Base-by-base conservation (phyloP, 2,888 invertebrate species). In the Drosophila austrosaltans region DNA sequence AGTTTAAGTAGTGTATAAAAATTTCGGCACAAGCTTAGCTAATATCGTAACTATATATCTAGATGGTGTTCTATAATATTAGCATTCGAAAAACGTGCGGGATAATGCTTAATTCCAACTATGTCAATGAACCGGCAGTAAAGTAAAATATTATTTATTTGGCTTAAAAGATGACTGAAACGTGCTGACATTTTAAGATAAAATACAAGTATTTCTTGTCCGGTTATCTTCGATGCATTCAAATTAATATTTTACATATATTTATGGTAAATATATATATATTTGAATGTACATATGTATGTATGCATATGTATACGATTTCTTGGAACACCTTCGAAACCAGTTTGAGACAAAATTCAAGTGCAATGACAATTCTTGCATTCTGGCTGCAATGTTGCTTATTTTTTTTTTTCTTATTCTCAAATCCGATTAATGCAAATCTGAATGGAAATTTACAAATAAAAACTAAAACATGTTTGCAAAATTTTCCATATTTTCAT, bases 401-500 rank as follows among this genome's bases (percentile, higher is more conserved):
- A 7, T 53, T 28, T 30, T 54, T 7, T 54, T 7, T 32, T 10
- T 56, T 56, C 20, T 63, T 44, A 12, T 7, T 20, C 6, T 3
- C 5, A 3, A 48, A 20, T 68, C 67, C 68, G 71, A 61, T 68
- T 57, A 44, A 48, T 60, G 54, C 12, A 40, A 12, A 22, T 63
- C 54, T 72, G 61, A 63, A 72, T 87, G 88, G 83, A 88, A 85
- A 87, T 77, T 56, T 82, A 74, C 78, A 54, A 59, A 39, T 39
- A 44, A 16, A 4, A 57, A 30, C 36, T 48, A 57, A 82, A 83
- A 83, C 83, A 58, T 65, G 87, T 87, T 82, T 84, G 53, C 7
- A 71, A 87, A 87, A 89, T 81, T 88, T 88, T 88, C 88, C 87
- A 89, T 69, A 62, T 53, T 28, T 57, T 22, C 75, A 63, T 76